These are phyloP conservation scores for Thalassophryne amazonica DNA, from an alignment of 2,797 vertebrate species.

Conservation along the genomic window DNA sequence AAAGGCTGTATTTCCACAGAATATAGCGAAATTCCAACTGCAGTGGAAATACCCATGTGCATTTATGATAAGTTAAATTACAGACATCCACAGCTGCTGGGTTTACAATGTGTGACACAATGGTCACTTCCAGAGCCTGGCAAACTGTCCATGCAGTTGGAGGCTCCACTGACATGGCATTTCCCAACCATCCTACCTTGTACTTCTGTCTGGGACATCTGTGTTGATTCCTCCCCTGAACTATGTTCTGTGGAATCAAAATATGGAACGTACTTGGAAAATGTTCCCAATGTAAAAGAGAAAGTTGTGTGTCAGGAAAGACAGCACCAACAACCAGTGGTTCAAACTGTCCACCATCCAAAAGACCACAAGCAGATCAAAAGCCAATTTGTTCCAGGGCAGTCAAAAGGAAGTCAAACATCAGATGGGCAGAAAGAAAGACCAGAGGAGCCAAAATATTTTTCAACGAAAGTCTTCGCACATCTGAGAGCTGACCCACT, in stretches of 20 bases:
- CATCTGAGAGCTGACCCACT: not conserved
- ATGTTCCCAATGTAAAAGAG: not conserved
- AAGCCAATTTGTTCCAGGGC: not conserved
- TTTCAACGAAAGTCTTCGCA: slow-evolving; percentile 2
- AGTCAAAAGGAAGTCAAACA: not conserved
- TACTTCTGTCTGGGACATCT: slow-evolving; percentile 62
- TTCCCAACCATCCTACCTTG: slow-evolving; percentile 61
- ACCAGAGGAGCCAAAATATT: not conserved
- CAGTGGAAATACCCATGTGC: slow-evolving; percentile 4
- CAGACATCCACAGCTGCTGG: slow-evolving; percentile 45
- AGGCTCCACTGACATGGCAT: slow-evolving; percentile 53
- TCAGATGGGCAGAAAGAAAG: not conserved
- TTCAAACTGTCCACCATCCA: slow-evolving; percentile 17
- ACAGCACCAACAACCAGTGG: not conserved
- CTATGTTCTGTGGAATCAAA: not conserved
- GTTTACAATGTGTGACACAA: slow-evolving; percentile 52
- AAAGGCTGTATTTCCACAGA: not conserved
- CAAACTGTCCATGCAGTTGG: slow-evolving; percentile 51
- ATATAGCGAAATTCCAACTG: slow-evolving; percentile 28
- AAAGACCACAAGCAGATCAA: slow-evolving; percentile 10
- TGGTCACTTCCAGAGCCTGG: slow-evolving; percentile 53
- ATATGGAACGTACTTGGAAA: not conserved
- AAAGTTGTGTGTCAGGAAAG: too few species aligned
- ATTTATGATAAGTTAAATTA: slow-evolving; percentile 54
- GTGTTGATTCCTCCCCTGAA: slow-evolving; percentile 20